A percentile compares a stretch with the other conserved stretches of the same genome.
Evolutionary conservation across 2,113 vertebrate species (phyloP).

Genomic region (Cathartes aura): DNA sequence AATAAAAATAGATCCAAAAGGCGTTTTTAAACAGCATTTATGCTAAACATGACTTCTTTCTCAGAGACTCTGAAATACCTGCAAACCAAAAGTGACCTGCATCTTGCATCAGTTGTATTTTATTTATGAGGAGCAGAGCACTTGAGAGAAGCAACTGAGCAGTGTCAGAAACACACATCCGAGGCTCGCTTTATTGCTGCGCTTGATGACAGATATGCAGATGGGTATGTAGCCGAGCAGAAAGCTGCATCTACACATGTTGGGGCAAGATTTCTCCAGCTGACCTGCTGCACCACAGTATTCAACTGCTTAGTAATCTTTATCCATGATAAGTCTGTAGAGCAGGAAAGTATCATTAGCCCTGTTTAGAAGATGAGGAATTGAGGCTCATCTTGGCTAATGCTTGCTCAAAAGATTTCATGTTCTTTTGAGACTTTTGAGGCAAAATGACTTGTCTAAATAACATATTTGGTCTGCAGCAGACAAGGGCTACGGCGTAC

Average conservation of each 20-base stretch:
- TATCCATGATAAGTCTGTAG: not conserved
- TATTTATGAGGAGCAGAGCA: slow-evolving; percentile 28
- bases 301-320: not conserved
- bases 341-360: not conserved
- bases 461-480: not conserved
- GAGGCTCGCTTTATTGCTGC: not conserved
- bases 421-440: not conserved
- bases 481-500: not conserved
- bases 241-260: not conserved
- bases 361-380: not conserved
- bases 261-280: not conserved
- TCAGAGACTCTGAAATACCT: not conserved
- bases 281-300: slow-evolving; percentile 4
- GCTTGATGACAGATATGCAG: slow-evolving; percentile 27
- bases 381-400: not conserved
- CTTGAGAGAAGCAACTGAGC: not conserved
- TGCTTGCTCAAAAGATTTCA: not conserved
- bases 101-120: not conserved
- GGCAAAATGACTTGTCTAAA: not conserved
- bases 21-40: not conserved
- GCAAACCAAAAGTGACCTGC: slow-evolving; percentile 20
- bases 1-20: slow-evolving; percentile 34
- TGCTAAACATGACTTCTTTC: not conserved
- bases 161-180: not conserved
- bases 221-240: not conserved